phyloP scores from a whole-genome alignment of 2,888 invertebrate species.

The Troides oblongomaculatus region DNA sequence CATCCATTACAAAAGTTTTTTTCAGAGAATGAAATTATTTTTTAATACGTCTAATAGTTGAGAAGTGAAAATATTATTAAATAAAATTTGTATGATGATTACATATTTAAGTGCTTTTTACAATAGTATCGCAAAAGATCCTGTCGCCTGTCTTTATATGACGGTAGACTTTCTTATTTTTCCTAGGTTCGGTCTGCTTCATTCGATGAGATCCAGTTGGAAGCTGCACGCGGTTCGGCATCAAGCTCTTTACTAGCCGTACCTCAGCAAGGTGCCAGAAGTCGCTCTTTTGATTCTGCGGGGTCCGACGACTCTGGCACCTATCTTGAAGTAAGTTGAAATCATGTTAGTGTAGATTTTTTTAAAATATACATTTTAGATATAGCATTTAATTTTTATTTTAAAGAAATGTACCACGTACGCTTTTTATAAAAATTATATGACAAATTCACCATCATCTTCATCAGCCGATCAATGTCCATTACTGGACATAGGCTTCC shows the following conservation, averaged over 20 bases:
- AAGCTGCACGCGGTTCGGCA: slow-evolving; percentile 82
- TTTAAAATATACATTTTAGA: not conserved
- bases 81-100: too few species aligned
- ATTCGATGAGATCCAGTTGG: slow-evolving; percentile 93
- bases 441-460: too few species aligned
- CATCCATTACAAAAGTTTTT: not conserved
- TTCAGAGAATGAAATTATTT: not conserved
- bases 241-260: slow-evolving; percentile 81
- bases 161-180: not conserved
- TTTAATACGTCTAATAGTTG: too few species aligned
- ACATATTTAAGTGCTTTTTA: too few species aligned
- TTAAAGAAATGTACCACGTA: too few species aligned
- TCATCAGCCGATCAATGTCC: too few species aligned
- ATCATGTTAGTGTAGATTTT: not conserved
- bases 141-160: not conserved
- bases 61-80: too few species aligned
- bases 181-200: slow-evolving; percentile 89
- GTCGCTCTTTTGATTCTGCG: slow-evolving; percentile 90
- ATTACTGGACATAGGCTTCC: too few species aligned
- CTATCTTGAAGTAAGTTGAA: slow-evolving; percentile 60
- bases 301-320: slow-evolving; percentile 85
- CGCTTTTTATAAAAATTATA: too few species aligned
- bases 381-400: too few species aligned
- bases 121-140: not conserved
- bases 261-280: slow-evolving; percentile 85